Evolutionary conservation across 1,140 invertebrate species (phyloP).

Genomic region (Octopus bimaculoides): DNA sequence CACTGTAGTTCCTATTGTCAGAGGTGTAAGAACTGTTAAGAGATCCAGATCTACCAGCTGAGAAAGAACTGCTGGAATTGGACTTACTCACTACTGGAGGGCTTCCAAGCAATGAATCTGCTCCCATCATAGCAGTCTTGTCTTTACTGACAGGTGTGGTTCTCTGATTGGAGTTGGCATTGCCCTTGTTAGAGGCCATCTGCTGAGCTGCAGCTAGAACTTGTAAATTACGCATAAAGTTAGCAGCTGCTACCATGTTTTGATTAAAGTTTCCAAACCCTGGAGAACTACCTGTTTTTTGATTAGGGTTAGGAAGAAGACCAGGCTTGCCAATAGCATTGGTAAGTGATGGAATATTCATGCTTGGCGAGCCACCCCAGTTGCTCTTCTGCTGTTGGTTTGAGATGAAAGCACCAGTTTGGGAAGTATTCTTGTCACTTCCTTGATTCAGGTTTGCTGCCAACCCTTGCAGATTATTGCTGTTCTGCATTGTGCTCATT

Average conservation of each 20-base stretch:
- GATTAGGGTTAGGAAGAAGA: not conserved
- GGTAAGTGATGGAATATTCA: not conserved
- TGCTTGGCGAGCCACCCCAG: not conserved
- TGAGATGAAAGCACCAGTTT: not conserved
- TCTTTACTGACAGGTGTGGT: not conserved
- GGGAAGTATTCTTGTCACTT: slow-evolving; percentile 11
- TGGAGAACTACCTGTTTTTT: not conserved
- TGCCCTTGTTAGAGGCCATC: not conserved
- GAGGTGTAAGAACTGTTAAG: no score
- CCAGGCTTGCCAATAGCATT: not conserved
- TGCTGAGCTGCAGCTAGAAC: slow-evolving; percentile 8
- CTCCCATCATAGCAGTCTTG: not conserved
- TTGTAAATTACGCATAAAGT: slow-evolving; percentile 6
- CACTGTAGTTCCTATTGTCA: no score
- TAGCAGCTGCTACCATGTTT: slow-evolving; percentile 6
- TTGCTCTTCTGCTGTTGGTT: not conserved
- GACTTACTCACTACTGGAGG: not conserved
- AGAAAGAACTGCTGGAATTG: no score
- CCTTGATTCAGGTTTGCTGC: slow-evolving; percentile 19
- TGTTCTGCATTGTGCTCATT: slow-evolving; percentile 26
- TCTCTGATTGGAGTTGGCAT: not conserved
- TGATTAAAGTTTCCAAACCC: slow-evolving; percentile 1
- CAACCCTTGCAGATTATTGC: slow-evolving; percentile 22
- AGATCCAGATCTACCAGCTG: no score
- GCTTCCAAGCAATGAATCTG: not conserved